Evolutionary conservation across 1,140 invertebrate species (phyloP).

Genomic region (Diachasmimorpha longicaudata): DNA sequence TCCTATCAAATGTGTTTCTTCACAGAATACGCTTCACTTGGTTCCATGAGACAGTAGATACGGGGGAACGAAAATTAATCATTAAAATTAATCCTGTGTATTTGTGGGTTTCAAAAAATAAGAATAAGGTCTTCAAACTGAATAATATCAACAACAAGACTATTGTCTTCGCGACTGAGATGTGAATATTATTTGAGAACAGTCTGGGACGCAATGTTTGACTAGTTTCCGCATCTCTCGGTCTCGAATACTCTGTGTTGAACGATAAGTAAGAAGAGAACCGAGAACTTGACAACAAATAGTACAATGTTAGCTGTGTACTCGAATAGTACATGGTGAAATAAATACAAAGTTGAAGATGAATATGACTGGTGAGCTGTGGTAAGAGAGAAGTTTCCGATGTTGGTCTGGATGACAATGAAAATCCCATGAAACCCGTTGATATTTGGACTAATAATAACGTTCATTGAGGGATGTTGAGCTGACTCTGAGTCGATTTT

Average conservation of each 20-base stretch:
- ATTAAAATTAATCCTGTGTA: no score
- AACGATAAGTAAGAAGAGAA: neutral
- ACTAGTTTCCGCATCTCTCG: neutral
- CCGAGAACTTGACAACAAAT: neutral
- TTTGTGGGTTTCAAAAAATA: no score
- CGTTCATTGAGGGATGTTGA: neutral
- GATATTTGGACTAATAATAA: neutral
- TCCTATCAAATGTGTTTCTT: no score
- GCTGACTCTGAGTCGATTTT: neutral
- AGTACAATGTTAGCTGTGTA: neutral
- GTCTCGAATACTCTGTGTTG: neutral
- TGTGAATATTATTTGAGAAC: neutral
- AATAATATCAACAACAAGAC: neutral
- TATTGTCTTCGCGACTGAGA: neutral
- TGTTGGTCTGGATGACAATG: neutral
- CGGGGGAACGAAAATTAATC: no score
- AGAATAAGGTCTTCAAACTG: no score
- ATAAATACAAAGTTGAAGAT: neutral
- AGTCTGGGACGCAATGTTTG: conserved; percentile 1
- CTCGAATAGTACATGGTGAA: neutral
- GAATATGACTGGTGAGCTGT: neutral
- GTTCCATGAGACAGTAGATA: no score
- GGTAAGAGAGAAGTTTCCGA: neutral
- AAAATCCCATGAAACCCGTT: neutral
- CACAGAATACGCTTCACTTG: no score